Evolutionary conservation across 2,888 invertebrate species (phyloP).

Genomic region (Eulithis testata): DNA sequence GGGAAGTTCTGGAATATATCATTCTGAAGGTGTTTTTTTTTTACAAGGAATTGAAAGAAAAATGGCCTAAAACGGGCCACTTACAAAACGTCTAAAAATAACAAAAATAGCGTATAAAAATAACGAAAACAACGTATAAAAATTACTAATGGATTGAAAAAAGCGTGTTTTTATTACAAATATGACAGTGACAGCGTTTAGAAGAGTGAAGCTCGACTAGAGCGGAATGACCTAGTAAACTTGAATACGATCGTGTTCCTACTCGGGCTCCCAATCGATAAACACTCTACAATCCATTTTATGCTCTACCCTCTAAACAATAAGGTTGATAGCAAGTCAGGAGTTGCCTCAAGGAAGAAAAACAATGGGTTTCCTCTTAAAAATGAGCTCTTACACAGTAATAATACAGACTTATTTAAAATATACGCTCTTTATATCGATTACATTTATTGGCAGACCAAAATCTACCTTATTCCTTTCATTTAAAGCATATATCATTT

Average conservation of each 20-base stretch:
- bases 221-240: conserved; percentile 43
- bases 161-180: too few species aligned
- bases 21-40: too few species aligned
- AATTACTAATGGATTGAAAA: too few species aligned
- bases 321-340: conserved; percentile 2
- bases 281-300: conserved; percentile 13
- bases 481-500: neutral
- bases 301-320: conserved; percentile 5
- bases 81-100: too few species aligned
- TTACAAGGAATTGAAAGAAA: too few species aligned
- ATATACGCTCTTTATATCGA: conserved; percentile 35
- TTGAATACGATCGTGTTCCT: conserved; percentile 27
- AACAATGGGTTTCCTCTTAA: conserved; percentile 43
- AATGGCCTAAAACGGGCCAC: too few species aligned
- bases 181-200: neutral
- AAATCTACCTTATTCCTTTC: conserved; percentile 8
- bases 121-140: too few species aligned
- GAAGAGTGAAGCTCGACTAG: conserved; percentile 18
- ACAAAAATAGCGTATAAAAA: too few species aligned
- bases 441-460: neutral
- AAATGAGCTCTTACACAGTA: conserved; percentile 40
- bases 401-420: conserved; percentile 40
- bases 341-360: conserved; percentile 17
- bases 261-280: conserved; percentile 36
- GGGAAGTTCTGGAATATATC: too few species aligned